Evolutionary conservation across 2,113 vertebrate species (phyloP).

Genomic region (Clinocottus analis): DNA sequence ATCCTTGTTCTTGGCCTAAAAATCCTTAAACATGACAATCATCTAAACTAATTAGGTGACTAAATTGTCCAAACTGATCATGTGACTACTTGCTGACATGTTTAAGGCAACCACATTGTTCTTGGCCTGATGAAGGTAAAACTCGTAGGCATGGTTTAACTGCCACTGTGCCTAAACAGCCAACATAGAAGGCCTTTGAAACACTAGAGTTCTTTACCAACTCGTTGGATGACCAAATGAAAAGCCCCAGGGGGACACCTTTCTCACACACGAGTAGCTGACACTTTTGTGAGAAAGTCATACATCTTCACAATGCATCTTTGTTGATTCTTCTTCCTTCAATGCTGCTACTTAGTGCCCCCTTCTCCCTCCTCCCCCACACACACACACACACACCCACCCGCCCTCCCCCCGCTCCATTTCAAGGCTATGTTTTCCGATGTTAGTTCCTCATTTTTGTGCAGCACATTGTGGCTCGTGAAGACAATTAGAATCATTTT

Average conservation of each 20-base stretch:
- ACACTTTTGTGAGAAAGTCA: not conserved
- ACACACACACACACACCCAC: too few species aligned
- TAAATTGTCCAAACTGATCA: not conserved
- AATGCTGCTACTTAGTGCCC: conserved; percentile 1
- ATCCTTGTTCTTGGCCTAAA: not conserved
- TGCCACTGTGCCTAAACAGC: not conserved
- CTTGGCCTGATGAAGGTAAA: not conserved
- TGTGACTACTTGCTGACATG: not conserved
- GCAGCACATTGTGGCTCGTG: conserved; percentile 25
- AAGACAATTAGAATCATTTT: conserved; percentile 46
- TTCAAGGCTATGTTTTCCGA: conserved; percentile 25
- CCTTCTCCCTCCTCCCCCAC: too few species aligned
- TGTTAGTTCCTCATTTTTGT: conserved; percentile 21
- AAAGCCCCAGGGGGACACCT: not conserved
- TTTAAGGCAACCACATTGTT: not conserved
- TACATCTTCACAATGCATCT: not conserved
- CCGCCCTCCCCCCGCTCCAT: too few species aligned
- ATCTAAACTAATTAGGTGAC: not conserved
- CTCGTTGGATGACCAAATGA: not conserved
- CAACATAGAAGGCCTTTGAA: not conserved
- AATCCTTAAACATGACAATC: not conserved
- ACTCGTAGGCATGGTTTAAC: too few species aligned
- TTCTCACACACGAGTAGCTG: not conserved
- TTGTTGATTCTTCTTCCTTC: conserved; percentile 17
- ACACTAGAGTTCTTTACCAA: not conserved